Evolutionary conservation across 2,797 vertebrate species (phyloP), one percentile per base, ranked within the genome.

Genomic region (Enteromius viviparus): DNA sequence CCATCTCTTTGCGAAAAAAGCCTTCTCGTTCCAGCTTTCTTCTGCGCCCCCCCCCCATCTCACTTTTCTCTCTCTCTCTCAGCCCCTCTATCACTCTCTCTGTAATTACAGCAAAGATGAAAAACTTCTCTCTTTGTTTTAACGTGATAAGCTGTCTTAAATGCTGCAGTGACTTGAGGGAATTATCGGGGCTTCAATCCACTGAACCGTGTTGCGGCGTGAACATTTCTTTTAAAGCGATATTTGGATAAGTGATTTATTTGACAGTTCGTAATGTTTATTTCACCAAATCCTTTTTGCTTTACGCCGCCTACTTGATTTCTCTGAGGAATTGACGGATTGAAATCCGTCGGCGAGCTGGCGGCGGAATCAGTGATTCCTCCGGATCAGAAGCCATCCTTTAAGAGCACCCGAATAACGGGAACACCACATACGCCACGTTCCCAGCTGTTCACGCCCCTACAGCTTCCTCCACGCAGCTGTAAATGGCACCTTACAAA

Each of bases 401-500:
- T 75, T 83, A 83, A 80, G 77, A 64, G 26, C 9, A 26, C 37
- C 58, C 32, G 15, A 69, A 42, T 51, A 68, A 49, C 14, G 42
- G 21, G 65, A 71, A 62, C 42, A 17, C 37, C 62, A 60, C 37
- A 71, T 70, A 72, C 32, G 17, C 32, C 37, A 60, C 64, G 49
- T 80, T 32, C 71, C 74, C 86, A 85, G 79, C 87, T 87, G 90
- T 90, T 91, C 89, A 90, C 90, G 88, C 89, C 89, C 88, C 87
- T 92, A 85, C 83, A 89, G 90, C 90, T 91, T 92, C 91, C 92
- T 88, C 85, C 89, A 91, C 87, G 84, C 92, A 91, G 92, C 90
- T 90, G 91, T 94, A 93, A 94, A 91, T 90, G 92, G 91, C 92
- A 93, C 91, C 94, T 91, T 92, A 89, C 90, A 91, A 95, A 94